Evolutionary conservation across 2,797 vertebrate species (phyloP).

Genomic region (Tachyglossus aculeatus): DNA sequence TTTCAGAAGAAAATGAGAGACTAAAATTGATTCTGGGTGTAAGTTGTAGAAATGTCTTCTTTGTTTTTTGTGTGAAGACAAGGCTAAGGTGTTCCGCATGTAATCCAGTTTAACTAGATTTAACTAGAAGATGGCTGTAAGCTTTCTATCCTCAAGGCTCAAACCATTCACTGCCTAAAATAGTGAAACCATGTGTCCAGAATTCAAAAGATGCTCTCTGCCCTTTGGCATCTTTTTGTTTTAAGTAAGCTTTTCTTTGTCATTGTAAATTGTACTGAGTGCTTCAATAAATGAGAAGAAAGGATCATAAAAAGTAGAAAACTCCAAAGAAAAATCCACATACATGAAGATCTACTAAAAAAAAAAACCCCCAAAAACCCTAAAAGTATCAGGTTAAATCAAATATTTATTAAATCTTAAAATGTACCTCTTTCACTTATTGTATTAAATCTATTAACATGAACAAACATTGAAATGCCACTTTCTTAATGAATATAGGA

Average conservation of each 20-base stretch:
- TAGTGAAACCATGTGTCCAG: no score
- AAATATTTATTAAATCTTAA: constrained; percentile 49
- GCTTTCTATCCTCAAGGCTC: no score
- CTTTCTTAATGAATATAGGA: constrained; percentile 54
- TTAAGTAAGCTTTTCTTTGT: neutral
- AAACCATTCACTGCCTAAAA: no score
- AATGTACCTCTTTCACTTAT: constrained; percentile 25
- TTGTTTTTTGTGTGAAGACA: no score
- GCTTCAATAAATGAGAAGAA: constrained; percentile 46
- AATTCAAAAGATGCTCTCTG: neutral
- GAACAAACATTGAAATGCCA: constrained; percentile 57
- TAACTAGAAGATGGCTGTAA: no score
- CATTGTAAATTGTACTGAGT: constrained; percentile 12
- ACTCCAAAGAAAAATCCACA: constrained; percentile 17
- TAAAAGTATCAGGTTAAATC: constrained; percentile 41
- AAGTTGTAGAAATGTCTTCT: no score
- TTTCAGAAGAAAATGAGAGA: no score
- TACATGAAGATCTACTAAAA: constrained; percentile 16
- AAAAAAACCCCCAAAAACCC: constrained; percentile 4
- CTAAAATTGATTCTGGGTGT: no score
- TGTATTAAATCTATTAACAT: constrained; percentile 42
- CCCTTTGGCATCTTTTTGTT: constrained; percentile 10
- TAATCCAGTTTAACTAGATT: no score
- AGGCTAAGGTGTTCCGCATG: no score
- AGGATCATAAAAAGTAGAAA: constrained; percentile 46